A percentile compares a stretch with the other conserved stretches of the same genome.
Evolutionary conservation across 2,797 vertebrate genomes (phyloP).

Genomic region (Centropyge bicolor): DNA sequence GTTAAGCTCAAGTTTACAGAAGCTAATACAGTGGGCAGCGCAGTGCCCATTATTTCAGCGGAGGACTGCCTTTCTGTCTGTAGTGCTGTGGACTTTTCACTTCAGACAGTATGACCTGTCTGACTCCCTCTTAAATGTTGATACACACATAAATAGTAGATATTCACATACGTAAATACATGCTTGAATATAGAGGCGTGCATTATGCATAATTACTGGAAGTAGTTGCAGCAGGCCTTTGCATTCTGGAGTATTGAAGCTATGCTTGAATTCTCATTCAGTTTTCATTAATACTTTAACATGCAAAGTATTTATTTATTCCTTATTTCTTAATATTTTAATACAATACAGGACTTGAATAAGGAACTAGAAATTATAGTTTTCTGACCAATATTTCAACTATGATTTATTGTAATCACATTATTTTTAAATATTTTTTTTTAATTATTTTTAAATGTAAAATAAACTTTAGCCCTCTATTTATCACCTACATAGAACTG

Average conservation of each 20-base stretch:
- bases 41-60: slow-evolving; percentile 30
- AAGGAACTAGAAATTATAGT: background rate
- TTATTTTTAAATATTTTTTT: background rate
- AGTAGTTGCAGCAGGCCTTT: background rate
- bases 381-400: background rate
- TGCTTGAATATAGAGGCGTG: background rate
- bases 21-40: slow-evolving; percentile 37
- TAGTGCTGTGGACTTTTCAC: slow-evolving; percentile 40
- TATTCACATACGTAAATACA: background rate
- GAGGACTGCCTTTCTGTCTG: slow-evolving; percentile 27
- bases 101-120: slow-evolving; percentile 12
- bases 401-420: background rate
- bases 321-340: background rate
- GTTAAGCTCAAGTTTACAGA: slow-evolving; percentile 45
- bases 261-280: background rate
- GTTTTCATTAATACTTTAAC: background rate
- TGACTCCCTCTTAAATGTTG: slow-evolving; percentile 21
- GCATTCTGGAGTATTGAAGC: background rate
- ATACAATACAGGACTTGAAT: too few species aligned
- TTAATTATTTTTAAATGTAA: background rate
- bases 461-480: background rate
- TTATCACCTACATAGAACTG: background rate
- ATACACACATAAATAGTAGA: slow-evolving; percentile 6
- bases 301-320: background rate
- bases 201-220: background rate